Conservation (phyloP, 37 sponge, comb jelly and placozoan genomes). For the Spongilla lacustris region DNA sequence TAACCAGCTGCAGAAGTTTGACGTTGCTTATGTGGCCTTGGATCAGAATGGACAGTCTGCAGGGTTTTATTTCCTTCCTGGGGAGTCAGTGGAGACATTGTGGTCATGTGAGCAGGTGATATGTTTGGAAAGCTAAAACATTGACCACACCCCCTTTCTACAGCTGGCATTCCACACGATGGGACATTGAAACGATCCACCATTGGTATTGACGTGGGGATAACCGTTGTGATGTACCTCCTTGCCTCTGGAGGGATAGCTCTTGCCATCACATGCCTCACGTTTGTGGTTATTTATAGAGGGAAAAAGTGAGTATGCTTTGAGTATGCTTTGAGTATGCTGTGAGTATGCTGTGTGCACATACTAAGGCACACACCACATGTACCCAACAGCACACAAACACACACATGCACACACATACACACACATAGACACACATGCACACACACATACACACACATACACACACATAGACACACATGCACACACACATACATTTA, state of each 20-base stretch:
- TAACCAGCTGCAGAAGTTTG: neutral
- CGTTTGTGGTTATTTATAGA: neutral
- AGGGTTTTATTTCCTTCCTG: neutral
- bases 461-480: no score
- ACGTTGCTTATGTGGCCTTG: neutral
- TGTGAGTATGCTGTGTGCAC: no score
- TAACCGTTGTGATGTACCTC: neutral
- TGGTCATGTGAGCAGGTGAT: neutral
- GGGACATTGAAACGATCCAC: neutral
- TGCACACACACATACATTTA: no score
- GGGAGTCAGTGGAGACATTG: neutral
- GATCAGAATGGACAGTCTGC: neutral
- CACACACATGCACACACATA: no score
- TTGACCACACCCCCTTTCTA: neutral
- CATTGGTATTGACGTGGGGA: neutral
- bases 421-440: no score
- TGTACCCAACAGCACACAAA: no score
- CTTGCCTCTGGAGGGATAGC: neutral
- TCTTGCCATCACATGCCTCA: neutral
- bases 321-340: no score
- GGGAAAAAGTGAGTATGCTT: neutral
- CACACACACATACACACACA: no score
- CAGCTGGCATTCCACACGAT: slow-evolving; percentile 5
- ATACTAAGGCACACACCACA: no score
- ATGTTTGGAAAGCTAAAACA: neutral